Evolutionary conservation across 2,113 vertebrate genomes (phyloP), one percentile per base, ranked within the genome.

Genomic region (Pollimyrus isidori): DNA sequence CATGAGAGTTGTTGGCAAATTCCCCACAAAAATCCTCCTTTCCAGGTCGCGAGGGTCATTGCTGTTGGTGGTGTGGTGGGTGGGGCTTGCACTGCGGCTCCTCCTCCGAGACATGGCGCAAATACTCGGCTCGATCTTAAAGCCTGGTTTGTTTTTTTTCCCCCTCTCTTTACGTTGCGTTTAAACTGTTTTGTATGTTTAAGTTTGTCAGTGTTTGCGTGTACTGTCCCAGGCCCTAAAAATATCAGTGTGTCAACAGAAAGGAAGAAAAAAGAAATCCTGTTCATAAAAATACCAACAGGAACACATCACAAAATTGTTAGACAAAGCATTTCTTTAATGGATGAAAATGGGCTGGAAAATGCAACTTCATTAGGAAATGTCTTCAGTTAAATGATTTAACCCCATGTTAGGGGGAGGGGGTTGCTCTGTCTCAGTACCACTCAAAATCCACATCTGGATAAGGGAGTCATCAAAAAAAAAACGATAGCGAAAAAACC

Each of bases 11-110:
- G 97, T 97, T 49, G 96, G 97, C 95, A 98, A 97, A 97, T 95
- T 97, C 92, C 96, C 96, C 91, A 98, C 95, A 97, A 97, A 98
- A 97, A 98, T 96, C 93, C 97, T 94, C 94, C 97, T 95, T 92
- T 97, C 96, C 96, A 97, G 96, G 94, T 97, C 97, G 90, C 95
- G 93, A 5, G 97, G 97, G 89, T 97, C 94, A 92, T 93, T 97
- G 93, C 95, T 97, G 95, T 96, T 96, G 92, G 93, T 95, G 95
- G 91, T 95, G 91, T 91, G 95, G 91, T 93, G 91, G 92, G 91
- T 91, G 91, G 95, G 96, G 76, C 95, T 96, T 90, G 93, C 83
- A 92, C 95, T 97, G 92, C 92, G 94, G 94, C 95, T 97, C 95
- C 96, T 96, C 96, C 96, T 95, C 94, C 94, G 95, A 94, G 96